Percentiles rank a stretch among this genome's conserved stretches.
Conservation (phyloP, 1,140 invertebrate genomes). For the Zophobas morio region DNA sequence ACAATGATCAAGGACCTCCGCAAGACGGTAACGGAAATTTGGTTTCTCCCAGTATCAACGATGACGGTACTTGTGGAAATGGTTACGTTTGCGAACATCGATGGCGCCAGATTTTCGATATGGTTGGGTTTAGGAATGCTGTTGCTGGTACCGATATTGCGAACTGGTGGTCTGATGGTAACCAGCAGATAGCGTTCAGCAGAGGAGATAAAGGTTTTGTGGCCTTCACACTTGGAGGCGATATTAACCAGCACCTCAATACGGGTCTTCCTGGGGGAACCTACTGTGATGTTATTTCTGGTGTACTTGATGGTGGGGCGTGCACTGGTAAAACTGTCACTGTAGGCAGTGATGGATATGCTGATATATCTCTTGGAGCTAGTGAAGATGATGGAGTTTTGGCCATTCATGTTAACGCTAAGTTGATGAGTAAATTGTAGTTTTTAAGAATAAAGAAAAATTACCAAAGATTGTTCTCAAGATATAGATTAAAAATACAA, state of each 20-base stretch:
- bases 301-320: slow-evolving; percentile 71
- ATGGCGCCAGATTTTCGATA: slow-evolving; percentile 80
- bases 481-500: too few species aligned
- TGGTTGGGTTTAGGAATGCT: slow-evolving; percentile 70
- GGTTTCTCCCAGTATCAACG: slow-evolving; percentile 75
- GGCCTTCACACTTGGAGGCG: slow-evolving; percentile 79
- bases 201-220: slow-evolving; percentile 79
- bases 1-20: slow-evolving; percentile 70
- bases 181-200: slow-evolving; percentile 67
- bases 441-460: not conserved
- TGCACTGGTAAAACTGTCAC: slow-evolving; percentile 82
- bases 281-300: slow-evolving; percentile 91
- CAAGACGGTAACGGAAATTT: slow-evolving; percentile 75
- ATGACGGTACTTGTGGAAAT: slow-evolving; percentile 79
- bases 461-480: too few species aligned
- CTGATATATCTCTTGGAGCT: slow-evolving; percentile 74
- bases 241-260: slow-evolving; percentile 72
- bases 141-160: slow-evolving; percentile 71
- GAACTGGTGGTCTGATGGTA: slow-evolving; percentile 82
- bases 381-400: slow-evolving; percentile 80
- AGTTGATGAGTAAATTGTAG: slow-evolving; percentile 49
- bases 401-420: slow-evolving; percentile 79
- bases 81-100: slow-evolving; percentile 94
- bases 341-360: slow-evolving; percentile 77
- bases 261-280: slow-evolving; percentile 83